phyloP scores from a whole-genome alignment of 2,113 vertebrate species.

The Alligator sinensis region DNA sequence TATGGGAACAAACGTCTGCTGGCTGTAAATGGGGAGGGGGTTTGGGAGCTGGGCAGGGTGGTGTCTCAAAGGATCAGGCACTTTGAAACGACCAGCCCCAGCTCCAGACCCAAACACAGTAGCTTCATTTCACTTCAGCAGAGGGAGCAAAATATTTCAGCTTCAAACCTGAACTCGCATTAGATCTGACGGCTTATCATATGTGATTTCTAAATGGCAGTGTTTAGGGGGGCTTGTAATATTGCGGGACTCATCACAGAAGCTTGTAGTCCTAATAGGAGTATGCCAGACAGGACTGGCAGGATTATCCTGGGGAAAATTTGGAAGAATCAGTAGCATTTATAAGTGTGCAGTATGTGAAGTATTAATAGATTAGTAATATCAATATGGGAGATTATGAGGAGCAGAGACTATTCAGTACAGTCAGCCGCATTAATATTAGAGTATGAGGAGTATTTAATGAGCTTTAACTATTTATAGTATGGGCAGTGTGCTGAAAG shows the following conservation, averaged over 20 bases:
- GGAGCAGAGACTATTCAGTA: background rate
- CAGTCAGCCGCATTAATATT: fast-evolving
- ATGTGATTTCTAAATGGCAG: background rate
- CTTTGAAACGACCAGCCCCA: background rate
- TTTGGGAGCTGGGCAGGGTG: background rate
- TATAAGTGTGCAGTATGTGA: background rate
- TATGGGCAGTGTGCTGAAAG: fast-evolving
- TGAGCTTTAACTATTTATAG: fast-evolving
- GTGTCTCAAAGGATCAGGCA: background rate
- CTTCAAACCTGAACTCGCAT: background rate
- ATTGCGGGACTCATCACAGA: background rate
- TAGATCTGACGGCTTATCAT: background rate
- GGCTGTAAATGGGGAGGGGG: conserved; percentile 39
- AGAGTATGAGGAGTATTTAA: fast-evolving
- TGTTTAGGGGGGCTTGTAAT: background rate
- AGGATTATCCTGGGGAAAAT: background rate
- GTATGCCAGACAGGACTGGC: background rate
- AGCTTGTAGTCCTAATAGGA: background rate
- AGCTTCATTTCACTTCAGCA: background rate
- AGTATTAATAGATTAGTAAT: background rate
- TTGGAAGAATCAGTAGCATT: background rate
- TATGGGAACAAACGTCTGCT: conserved; percentile 73
- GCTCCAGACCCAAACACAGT: background rate
- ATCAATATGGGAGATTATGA: background rate
- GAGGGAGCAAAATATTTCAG: background rate